phyloP scores from a whole-genome alignment of 2,797 vertebrate genomes.

The Crenuchus spilurus region DNA sequence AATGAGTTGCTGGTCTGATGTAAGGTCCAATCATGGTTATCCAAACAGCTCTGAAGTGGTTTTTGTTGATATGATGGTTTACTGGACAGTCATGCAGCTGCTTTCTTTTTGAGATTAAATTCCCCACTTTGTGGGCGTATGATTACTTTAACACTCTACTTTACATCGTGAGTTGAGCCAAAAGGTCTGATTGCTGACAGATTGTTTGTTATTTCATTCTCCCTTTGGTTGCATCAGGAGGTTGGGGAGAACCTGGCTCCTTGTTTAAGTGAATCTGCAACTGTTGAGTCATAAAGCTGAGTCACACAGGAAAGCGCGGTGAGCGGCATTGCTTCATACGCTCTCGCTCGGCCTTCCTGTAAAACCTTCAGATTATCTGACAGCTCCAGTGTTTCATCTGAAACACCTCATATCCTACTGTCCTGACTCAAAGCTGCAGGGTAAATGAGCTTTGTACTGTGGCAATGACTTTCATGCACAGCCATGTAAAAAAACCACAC shows the following conservation, averaged over 20 bases:
- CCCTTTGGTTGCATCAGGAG: slow-evolving; percentile 41
- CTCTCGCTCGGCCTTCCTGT: slow-evolving; percentile 39
- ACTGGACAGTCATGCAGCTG: slow-evolving; percentile 35
- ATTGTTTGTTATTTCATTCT: slow-evolving; percentile 56
- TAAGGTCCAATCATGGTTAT: background rate
- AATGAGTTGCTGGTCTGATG: background rate
- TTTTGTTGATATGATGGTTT: slow-evolving; percentile 51
- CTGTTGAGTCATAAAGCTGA: slow-evolving; percentile 67
- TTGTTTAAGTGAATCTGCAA: slow-evolving; percentile 54
- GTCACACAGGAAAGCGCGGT: slow-evolving; percentile 58
- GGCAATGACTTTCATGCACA: slow-evolving; percentile 32
- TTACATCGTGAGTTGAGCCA: slow-evolving; percentile 35
- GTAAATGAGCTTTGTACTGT: slow-evolving; percentile 33
- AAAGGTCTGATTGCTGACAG: slow-evolving; percentile 47
- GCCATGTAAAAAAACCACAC: slow-evolving; percentile 29
- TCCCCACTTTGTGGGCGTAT: slow-evolving; percentile 27
- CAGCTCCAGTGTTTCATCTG: slow-evolving; percentile 42
- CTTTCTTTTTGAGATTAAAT: slow-evolving; percentile 34
- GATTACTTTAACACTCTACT: slow-evolving; percentile 35
- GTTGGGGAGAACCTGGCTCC: slow-evolving; percentile 44
- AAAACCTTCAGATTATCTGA: slow-evolving; percentile 48
- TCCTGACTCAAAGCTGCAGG: slow-evolving; percentile 26
- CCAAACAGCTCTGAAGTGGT: slow-evolving; percentile 37
- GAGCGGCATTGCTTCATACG: slow-evolving; percentile 30
- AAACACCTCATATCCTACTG: slow-evolving; percentile 38